Base-by-base conservation (phyloP, 2,888 invertebrate species). In the Xestoiulus laeticollis region DNA sequence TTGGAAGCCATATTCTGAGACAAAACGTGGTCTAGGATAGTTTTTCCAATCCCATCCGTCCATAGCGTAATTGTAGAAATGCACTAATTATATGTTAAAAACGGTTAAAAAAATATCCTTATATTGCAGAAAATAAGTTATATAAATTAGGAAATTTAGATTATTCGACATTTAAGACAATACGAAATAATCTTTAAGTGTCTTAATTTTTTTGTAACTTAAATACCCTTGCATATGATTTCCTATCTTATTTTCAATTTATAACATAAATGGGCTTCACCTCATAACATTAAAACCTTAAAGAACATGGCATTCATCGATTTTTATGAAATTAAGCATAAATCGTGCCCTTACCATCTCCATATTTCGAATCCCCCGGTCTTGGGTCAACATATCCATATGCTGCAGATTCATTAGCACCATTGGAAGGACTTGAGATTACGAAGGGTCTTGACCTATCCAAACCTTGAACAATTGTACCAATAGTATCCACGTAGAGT, bases 351-450 rank as follows among this genome's bases (percentile, higher is more conserved):
- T 90, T 89, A 92, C 92, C 90, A 89, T 94, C 94, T 22, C 94
- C 94, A 90, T 92, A 94, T n/a, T 90, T 90, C n/a, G 90, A 90
- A 89, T 92, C 91, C 78, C 91, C 91, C 0, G 94, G 93, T 88
- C 93, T 90, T 26, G 89, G 88, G 19, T 93, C 91, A 3, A 93
- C 90, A 90, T 92, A 93, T 0, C 93, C 93, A 89, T 93, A 92
- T 19, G 32, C 44, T 12, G 68, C 88, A 10, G 87, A 44, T 43
- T 88, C 87, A 30, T 95, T 92, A 0, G 94, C 91, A 0, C 98
- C 98, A 92, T 98, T 98, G 0, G 96, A 96, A 0, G 99, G 99
- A 91, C 98, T 98, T 0, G 99, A 99, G 0, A 95, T 94, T 5
- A 98, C 91, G 91, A 95, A 98, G 0, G 94, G 93, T 89, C 96